Evolutionary conservation across 2,888 invertebrate genomes (phyloP).

Genomic region (Ophonus ardosiacus): DNA sequence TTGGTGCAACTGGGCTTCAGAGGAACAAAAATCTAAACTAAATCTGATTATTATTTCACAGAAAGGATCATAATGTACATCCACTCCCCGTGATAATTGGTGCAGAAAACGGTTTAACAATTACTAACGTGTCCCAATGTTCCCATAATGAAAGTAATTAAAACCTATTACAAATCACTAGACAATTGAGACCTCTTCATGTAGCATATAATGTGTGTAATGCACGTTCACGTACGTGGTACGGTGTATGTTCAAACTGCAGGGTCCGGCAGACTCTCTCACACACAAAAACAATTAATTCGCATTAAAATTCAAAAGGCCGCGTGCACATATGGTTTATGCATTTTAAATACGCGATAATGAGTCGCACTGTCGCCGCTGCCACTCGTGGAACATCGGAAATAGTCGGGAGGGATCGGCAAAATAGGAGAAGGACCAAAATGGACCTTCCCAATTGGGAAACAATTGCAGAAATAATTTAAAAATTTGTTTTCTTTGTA

Average conservation of each 20-base stretch:
- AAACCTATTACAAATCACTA: not conserved
- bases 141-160: not conserved
- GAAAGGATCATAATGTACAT: too few species aligned
- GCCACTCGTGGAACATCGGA: not conserved
- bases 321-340: constrained; percentile 56
- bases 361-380: constrained; percentile 25
- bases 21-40: too few species aligned
- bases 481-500: too few species aligned
- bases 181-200: not conserved
- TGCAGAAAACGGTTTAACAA: not conserved
- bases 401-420: not conserved
- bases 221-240: not conserved
- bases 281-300: constrained; percentile 33
- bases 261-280: not conserved
- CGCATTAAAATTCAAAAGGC: constrained; percentile 57
- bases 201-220: constrained; percentile 1
- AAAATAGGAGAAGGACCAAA: not conserved
- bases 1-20: too few species aligned
- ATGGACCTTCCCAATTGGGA: not conserved
- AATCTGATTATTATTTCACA: too few species aligned
- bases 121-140: not conserved
- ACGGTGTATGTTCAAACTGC: not conserved
- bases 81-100: too few species aligned
- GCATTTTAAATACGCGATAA: constrained; percentile 57
- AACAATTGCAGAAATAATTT: too few species aligned